Percentiles rank a stretch among this genome's conserved stretches.
These are phyloP conservation scores for Acleris cristana DNA, from an alignment of 2,888 invertebrate genomes.

Conservation along the genomic window DNA sequence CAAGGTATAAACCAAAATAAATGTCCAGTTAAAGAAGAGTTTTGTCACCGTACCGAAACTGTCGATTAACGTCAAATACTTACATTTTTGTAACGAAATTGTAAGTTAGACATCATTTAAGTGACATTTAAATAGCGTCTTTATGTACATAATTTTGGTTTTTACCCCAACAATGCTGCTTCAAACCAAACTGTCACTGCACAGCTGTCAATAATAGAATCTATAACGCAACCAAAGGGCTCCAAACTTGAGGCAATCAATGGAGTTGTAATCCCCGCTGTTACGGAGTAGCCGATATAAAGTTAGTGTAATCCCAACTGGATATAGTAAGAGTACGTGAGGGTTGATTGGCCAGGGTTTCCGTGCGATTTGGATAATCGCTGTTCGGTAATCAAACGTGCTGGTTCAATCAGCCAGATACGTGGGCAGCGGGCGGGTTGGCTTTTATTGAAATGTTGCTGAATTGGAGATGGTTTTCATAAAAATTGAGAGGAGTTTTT, in stretches of 20 bases:
- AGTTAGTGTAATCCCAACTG: slow-evolving; percentile 57
- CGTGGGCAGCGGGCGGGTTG: slow-evolving; percentile 24
- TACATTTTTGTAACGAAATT: too few species aligned
- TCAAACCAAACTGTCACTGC: slow-evolving; percentile 9
- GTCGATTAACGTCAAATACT: too few species aligned
- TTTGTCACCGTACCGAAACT: too few species aligned
- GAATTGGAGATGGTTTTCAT: slow-evolving; percentile 3
- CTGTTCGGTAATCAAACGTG: slow-evolving; percentile 56
- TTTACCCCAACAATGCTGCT: too few species aligned
- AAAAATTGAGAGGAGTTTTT: not conserved
- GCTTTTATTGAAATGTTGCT: slow-evolving; percentile 21
- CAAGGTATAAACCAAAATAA: too few species aligned
- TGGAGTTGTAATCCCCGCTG: slow-evolving; percentile 52
- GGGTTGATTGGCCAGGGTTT: slow-evolving; percentile 56
- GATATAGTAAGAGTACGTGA: slow-evolving; percentile 56
- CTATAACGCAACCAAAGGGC: slow-evolving; percentile 46
- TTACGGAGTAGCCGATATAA: slow-evolving; percentile 56
- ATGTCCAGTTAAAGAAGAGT: too few species aligned
- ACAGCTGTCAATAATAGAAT: slow-evolving; percentile 36
- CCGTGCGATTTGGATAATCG: slow-evolving; percentile 64
- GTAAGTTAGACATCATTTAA: too few species aligned
- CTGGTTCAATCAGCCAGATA: slow-evolving; percentile 37
- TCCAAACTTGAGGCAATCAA: slow-evolving; percentile 54
- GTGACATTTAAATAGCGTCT: too few species aligned
- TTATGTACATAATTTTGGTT: too few species aligned